phyloP scores from a whole-genome alignment of 2,888 invertebrate species.

The Eupithecia inturbata region DNA sequence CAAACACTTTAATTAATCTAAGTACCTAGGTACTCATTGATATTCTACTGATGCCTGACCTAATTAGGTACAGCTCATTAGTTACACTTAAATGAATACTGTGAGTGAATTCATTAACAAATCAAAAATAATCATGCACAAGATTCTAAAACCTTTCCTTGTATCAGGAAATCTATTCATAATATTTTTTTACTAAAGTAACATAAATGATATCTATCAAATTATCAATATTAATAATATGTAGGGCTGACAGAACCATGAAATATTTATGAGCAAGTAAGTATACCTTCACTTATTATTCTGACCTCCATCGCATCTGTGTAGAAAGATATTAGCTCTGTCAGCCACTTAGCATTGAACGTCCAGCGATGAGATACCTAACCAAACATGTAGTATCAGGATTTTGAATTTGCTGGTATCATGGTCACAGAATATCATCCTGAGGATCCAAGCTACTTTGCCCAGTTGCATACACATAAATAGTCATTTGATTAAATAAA shows the following conservation, averaged over 20 bases:
- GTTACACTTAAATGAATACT: neutral
- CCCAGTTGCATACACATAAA: neutral
- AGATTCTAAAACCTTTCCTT: neutral
- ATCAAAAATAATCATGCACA: neutral
- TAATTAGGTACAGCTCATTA: constrained; percentile 1
- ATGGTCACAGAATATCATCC: neutral
- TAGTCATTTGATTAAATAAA: neutral
- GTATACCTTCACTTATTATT: neutral
- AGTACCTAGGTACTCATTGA: neutral
- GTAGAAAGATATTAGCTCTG: neutral
- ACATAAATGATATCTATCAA: neutral
- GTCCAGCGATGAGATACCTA: neutral
- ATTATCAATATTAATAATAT: neutral
- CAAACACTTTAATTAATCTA: neutral
- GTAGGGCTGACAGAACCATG: neutral
- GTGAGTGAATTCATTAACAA: constrained; percentile 4
- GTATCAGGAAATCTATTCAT: neutral
- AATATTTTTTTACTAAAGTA: neutral
- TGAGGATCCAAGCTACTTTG: neutral
- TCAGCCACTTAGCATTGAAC: neutral
- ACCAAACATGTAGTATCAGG: neutral
- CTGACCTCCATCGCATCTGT: neutral
- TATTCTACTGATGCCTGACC: neutral
- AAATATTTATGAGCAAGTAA: neutral
- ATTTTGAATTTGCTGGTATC: neutral